Evolutionary conservation across 1,140 invertebrate genomes (phyloP), one percentile per base, ranked within the genome.

Genomic region (Drosophila ficusphila): DNA sequence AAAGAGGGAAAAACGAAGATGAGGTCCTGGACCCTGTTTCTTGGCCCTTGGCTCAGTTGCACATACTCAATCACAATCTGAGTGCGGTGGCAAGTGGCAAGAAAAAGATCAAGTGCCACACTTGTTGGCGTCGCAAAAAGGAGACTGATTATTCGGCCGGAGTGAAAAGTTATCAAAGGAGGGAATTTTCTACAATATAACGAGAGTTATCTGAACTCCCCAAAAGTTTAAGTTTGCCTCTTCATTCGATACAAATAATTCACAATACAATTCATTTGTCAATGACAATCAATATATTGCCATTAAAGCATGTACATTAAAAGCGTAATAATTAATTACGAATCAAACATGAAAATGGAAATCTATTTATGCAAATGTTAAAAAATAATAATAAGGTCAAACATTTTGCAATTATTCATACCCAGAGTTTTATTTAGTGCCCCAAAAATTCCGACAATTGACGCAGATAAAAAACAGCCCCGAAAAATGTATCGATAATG

Each of bases 81-180:
- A 65, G 52, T 76, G 56, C 56, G 36, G 56, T 64, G 73, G 47
- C 69, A 58, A 76, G 81, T 79, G 73, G 65, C 67, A 81, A 77
- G 76, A 74, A 77, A 65, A 88, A 70, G 64, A 86, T 86, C 82
- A 82, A 86, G 82, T 88, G 82, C 64, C 72, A 77, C 82, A 88
- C 82, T 86, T 86, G 77, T 78, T 77, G 82, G 82, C 69, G 77
- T 82, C 82, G 74, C 74, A 79, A 77, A 77, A 77, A 61, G 25
- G 57, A 36, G 60, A 52, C 31, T 25, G 44, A 67, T 67, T 67
- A 67, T 48, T 67, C 46, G 44, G 18, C 51, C 16, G 44, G 38
- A 36, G 31, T 1, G n/a, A 14, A 14, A 19, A 34, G 33, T 51
- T 21, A 9, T 23, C 29, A n/a, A 19, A 18, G 4, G 27, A 7